Evolutionary conservation across 1,140 invertebrate species (phyloP), one percentile per base, ranked within the genome.

Genomic region (Drosophila parvula): DNA sequence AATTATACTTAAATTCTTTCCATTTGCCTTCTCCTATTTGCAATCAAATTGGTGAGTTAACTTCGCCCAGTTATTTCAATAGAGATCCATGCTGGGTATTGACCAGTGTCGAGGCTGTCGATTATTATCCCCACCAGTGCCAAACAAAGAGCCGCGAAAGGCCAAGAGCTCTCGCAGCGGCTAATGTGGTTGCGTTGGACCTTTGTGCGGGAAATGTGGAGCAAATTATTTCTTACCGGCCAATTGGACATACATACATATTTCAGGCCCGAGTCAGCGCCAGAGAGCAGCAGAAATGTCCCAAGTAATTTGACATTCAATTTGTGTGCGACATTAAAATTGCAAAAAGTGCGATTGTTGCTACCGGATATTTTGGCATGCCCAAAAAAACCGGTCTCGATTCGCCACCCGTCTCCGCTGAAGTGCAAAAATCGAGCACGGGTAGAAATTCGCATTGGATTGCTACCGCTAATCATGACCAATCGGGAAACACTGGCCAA

Each of bases 361-460:
- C 83, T 89, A 84, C 84, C 83, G 83, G 83, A 88, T 89, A 88
- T 81, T 88, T 89, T 80, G 71, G 71, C 68, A 60, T 70, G 64
- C 44, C 78, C 57, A 14, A 56, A 57, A 56, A 57, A 62, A 76
- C 71, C 53, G 74, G 74, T 76, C 74, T 67, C 36, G 36, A 51
- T 71, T 53, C 53, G 60, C 36, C 36, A 44, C 57, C 45, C 45
- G 30, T 68, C 59, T 50, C n/a, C 40, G 61, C 28, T 71, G 27
- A 62, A 74, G 48, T 61, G 56, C 57, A 36, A 56, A 77, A 53
- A 69, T 77, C 43, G 44, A 70, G 51, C 68, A 58, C 14, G 18
- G 43, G 10, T 50, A 57, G 5, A 14, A 34, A 47, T 48, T 70
- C 43, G 41, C 41, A 16, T 69, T 60, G 48, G 50, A 61, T 73